These are phyloP conservation scores for Carcinoscorpius rotundicauda DNA, from an alignment of 1,140 invertebrate species.

Conservation along the genomic window DNA sequence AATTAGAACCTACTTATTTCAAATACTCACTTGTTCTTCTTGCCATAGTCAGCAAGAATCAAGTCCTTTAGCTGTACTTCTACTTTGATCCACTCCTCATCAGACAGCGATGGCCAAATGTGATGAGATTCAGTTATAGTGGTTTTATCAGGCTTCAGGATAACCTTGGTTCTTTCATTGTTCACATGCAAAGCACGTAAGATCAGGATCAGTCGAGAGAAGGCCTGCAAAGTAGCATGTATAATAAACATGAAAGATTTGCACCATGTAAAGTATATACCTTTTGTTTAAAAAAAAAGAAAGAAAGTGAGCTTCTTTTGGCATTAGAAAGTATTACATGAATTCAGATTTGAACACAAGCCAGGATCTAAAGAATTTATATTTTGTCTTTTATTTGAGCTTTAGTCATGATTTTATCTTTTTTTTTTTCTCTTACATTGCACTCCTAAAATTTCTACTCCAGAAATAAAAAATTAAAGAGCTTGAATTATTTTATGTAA, in stretches of 20 bases:
- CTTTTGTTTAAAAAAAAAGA: too few relatives aligned
- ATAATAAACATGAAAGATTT: too few relatives aligned
- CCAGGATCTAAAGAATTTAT: background rate
- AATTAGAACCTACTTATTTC: background rate
- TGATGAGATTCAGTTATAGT: conserved; percentile 98
- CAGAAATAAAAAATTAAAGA: background rate
- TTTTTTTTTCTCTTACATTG: background rate
- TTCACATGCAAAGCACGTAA: conserved; percentile 95
- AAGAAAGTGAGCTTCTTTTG: conserved; percentile 19
- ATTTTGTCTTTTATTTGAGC: background rate
- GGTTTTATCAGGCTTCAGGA: conserved; percentile 96
- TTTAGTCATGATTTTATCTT: too few relatives aligned
- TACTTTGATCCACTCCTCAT: conserved; percentile 99
- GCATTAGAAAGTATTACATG: conserved; percentile 28
- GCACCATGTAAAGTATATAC: too few relatives aligned
- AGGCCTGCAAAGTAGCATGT: conserved; percentile 43
- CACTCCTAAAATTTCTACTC: background rate
- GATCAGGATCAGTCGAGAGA: conserved; percentile 94
- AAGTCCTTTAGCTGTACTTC: conserved; percentile 97
- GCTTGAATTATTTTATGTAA: too few relatives aligned
- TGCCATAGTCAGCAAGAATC: conserved; percentile 97
- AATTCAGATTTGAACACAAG: background rate
- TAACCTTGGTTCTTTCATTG: conserved; percentile 96
- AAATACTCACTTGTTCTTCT: conserved; percentile 83
- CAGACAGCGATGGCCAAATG: conserved; percentile 94